A percentile compares a stretch with the other conserved stretches of the same genome.
Conservation (phyloP, 2,113 vertebrate genomes). For the Sturnus vulgaris region DNA sequence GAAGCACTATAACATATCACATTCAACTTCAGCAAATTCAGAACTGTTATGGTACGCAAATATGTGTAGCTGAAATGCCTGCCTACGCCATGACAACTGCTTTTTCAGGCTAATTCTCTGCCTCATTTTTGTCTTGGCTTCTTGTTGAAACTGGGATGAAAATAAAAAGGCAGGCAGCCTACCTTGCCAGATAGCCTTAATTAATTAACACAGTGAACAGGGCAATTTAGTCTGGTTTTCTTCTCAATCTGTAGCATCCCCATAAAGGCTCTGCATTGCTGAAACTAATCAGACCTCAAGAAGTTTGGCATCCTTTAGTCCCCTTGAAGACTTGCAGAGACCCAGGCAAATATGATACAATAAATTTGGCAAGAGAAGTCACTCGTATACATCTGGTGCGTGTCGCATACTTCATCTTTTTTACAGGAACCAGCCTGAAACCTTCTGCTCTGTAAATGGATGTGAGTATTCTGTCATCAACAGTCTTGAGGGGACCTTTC, state of each 20-base stretch:
- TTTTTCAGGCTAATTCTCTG: constrained; percentile 6
- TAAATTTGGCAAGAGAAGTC: background rate
- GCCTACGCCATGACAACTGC: constrained; percentile 3
- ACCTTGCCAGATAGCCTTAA: constrained; percentile 7
- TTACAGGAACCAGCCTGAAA: background rate
- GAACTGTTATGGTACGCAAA: background rate
- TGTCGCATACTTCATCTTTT: background rate
- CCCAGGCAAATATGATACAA: background rate
- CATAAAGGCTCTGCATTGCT: background rate
- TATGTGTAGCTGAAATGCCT: background rate
- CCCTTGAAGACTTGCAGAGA: constrained; percentile 33
- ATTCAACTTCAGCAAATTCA: background rate
- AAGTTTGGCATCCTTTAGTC: background rate
- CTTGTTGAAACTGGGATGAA: background rate
- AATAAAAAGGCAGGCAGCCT: background rate
- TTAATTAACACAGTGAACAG: constrained; percentile 1
- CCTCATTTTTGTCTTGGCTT: background rate
- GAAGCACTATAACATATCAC: background rate
- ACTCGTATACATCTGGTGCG: background rate
- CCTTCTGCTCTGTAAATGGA: background rate
- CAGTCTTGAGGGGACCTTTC: background rate
- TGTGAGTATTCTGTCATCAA: background rate
- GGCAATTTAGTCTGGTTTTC: background rate
- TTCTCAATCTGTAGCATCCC: background rate
- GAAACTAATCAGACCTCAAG: constrained; percentile 7